These are phyloP conservation scores for Strix occidentalis DNA, from an alignment of 2,797 vertebrate genomes.

Conservation along the genomic window DNA sequence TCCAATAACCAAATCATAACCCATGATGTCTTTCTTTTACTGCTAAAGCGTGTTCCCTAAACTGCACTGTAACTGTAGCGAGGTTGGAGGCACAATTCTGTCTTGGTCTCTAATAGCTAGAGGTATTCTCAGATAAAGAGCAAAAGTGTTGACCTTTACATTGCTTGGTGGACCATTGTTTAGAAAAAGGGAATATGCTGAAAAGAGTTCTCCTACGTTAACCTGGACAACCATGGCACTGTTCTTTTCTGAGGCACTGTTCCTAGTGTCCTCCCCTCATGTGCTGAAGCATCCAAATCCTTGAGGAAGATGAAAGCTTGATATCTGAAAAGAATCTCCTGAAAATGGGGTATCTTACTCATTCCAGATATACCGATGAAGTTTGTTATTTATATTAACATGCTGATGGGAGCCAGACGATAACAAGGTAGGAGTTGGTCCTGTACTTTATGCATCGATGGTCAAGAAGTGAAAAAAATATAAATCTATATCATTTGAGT, in stretches of 20 bases:
- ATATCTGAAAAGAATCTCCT: background rate
- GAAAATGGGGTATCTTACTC: background rate
- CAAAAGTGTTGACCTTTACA: background rate
- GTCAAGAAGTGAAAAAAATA: background rate
- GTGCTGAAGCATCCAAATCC: background rate
- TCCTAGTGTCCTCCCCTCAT: background rate
- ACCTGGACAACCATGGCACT: background rate
- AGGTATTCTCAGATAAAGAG: background rate
- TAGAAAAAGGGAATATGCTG: background rate
- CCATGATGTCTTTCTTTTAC: background rate
- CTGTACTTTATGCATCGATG: background rate
- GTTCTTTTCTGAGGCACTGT: background rate
- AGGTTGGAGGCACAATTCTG: background rate
- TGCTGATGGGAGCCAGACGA: background rate
- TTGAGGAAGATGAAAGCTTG: background rate
- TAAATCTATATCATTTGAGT: background rate
- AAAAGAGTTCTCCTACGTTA: background rate
- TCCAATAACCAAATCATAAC: background rate
- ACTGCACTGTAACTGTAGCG: background rate
- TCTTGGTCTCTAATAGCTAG: background rate
- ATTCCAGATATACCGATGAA: background rate
- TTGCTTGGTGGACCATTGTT: background rate
- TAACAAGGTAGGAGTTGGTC: background rate
- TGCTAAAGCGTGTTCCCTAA: background rate
- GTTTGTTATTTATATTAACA: background rate